Conservation (phyloP, 2,888 invertebrate genomes). For the Dicyrtomina minuta region DNA sequence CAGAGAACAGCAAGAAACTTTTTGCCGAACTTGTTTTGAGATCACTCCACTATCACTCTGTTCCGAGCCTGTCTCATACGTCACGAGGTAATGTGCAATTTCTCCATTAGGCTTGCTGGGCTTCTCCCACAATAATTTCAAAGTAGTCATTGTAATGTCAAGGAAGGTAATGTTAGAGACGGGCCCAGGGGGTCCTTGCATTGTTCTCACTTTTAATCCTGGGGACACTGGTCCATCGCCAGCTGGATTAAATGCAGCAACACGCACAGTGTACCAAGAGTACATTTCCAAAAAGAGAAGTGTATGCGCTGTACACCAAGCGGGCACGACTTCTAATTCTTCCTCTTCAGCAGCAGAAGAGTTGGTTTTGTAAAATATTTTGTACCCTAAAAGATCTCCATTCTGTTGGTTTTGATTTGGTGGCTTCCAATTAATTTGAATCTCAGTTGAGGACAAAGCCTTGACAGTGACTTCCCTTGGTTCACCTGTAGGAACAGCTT, state of each 20-base stretch:
- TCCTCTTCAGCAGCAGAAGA: constrained; percentile 69
- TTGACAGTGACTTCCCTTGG: constrained; percentile 76
- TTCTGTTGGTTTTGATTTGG: constrained; percentile 89
- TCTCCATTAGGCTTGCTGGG: constrained; percentile 88
- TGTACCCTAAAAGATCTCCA: constrained; percentile 91
- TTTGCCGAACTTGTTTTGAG: constrained; percentile 86
- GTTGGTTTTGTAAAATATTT: constrained; percentile 79
- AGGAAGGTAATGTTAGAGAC: constrained; percentile 78
- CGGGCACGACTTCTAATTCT: constrained; percentile 82
- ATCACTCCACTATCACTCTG: constrained; percentile 56
- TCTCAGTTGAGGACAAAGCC: constrained; percentile 83
- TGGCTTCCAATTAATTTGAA: constrained; percentile 83
- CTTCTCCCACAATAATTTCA: constrained; percentile 86
- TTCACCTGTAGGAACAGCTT: constrained; percentile 90
- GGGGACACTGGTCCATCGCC: constrained; percentile 91
- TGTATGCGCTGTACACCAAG: constrained; percentile 77
- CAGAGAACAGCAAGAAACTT: constrained; percentile 75
- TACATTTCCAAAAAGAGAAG: constrained; percentile 88
- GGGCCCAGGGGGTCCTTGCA: constrained; percentile 78
- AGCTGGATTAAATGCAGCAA: constrained; percentile 94
- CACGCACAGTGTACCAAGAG: constrained; percentile 85
- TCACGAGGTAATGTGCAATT: constrained; percentile 84
- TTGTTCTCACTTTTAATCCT: constrained; percentile 77
- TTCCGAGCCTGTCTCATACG: constrained; percentile 87
- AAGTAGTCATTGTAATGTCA: constrained; percentile 92